Base-by-base conservation (phyloP, 2,888 invertebrate genomes). In the Luperina testacea region DNA sequence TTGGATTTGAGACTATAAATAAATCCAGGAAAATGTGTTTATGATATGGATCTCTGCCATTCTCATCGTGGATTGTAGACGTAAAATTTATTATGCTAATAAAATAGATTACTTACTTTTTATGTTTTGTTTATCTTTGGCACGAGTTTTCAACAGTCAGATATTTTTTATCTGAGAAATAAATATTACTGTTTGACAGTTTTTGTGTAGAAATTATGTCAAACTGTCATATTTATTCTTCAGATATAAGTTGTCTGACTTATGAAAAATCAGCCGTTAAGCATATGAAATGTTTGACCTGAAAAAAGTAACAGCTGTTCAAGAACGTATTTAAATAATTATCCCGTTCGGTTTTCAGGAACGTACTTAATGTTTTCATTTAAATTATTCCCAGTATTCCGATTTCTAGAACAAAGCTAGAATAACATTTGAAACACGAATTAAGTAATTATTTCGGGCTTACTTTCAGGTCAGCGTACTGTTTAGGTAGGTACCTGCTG, bases 361-460 rank as follows among this genome's bases (percentile, higher is more conserved):
- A 42, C 9, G 9, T 42, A 42, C 42, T 7, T 42, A 42, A 42
- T 13, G 5, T 32, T 20, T 32, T 17, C 11, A 75, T 57, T 65
- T 20, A 32, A 64, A 80, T 38, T 67, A 78, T 51, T 48, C 17
- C 7, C 20, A 65, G 78, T 27, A 48, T 57, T 42, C 51, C 20
- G 17, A 45, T 65, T 59, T 38, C 45, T 77, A 9, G 7, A 17
- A 77, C 48, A 77, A 59, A 48, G 13, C 27, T 42, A 45, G 64
- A 53, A 61, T 64, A 70, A 45, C 1, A 61, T 67, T 71, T 7
- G 53, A 8, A 74, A 57, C 32, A 45, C 13, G 6, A 65, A 57
- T 13, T 20, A 38, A 42, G 17, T 48, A 48, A 80, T 57, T 48
- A 78, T 70, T 71, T 57, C 9, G 11, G 17, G 27, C 20, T 3